Evolutionary conservation across 1,140 invertebrate genomes (phyloP), one percentile per base, ranked within the genome.

Genomic region (Hirudo medicinalis): DNA sequence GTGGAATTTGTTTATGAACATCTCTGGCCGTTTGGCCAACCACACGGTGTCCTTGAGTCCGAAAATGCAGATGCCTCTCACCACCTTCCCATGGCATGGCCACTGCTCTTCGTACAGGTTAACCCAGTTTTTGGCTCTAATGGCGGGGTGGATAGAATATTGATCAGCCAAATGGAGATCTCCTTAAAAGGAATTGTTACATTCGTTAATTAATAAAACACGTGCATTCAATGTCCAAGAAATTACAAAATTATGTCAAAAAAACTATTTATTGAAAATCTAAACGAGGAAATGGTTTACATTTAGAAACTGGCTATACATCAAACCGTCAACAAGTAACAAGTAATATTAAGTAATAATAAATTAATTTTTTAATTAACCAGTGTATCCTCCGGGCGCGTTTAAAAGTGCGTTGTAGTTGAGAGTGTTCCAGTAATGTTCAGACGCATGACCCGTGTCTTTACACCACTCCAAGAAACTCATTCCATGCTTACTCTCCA

Each of bases 1-100:
- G 69, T 78, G 74, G 67, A 82, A 79, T 72, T 82, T 82, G 75
- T 82, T 82, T 25, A 76, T 78, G 72, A 80, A 78, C 22, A 81
- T 60, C 70, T 78, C 73, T 20, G 67, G 75, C 25, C 75, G 55
- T 17, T 54, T 54, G 0, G 66, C 67, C 8, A 81, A 36, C 25
- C 72, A 66, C 15, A 75, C 74, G 29, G 79, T 69, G 73, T 81
- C 79, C 9, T 67, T 72, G 25, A 71, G 43, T n/a, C 69, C 72
- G 40, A 54, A 73, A 6, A 73, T 68, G 54, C 72, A 73, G 36
- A 73, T 73, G 20, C 73, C 73, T 19, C 73, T n/a, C 15, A 74
- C 70, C 25, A 72, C 66, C 36, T 68, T 72, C 11, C 73, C 73
- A 19, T 53, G 4, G 49, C 73, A 74, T 13, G 19, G 32, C 40